Conservation (phyloP, 2,888 invertebrate species). For the Bellardia bayeri region DNA sequence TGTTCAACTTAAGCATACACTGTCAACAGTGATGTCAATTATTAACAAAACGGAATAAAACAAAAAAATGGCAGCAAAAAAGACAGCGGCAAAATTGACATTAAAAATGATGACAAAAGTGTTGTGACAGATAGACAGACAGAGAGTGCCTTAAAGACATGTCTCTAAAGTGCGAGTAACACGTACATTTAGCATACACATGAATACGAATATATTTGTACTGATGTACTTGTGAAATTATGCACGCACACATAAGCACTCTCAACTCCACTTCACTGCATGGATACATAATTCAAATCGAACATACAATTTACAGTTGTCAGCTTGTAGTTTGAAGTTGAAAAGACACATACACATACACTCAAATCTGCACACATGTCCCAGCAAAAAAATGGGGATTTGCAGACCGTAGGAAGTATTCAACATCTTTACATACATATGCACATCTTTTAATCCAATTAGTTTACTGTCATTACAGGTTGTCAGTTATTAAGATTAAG, state of each 20-base stretch:
- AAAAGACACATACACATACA: no score
- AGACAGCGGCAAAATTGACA: conserved; percentile 19
- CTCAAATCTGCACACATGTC: no score
- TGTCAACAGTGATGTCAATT: conserved; percentile 34
- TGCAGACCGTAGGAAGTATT: no score
- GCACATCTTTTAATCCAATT: no score
- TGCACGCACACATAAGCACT: neutral
- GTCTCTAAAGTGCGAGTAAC: conserved; percentile 21
- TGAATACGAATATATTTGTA: neutral
- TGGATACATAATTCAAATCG: neutral
- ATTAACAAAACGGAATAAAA: neutral
- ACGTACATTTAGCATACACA: conserved; percentile 12
- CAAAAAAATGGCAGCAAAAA: neutral
- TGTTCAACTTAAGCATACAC: conserved; percentile 12
- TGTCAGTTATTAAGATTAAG: no score
- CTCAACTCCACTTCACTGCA: no score
- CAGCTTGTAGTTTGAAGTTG: neutral
- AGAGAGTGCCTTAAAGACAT: conserved; percentile 20
- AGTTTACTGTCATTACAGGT: no score
- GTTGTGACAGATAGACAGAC: conserved; percentile 14
- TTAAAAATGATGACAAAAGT: conserved; percentile 34
- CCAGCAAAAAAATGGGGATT: no score
- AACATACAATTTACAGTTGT: conserved; percentile 12
- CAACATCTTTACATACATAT: no score
- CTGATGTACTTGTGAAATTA: neutral